These are phyloP conservation scores for Ochropleura plecta DNA, from an alignment of 2,888 invertebrate genomes.

Conservation along the genomic window DNA sequence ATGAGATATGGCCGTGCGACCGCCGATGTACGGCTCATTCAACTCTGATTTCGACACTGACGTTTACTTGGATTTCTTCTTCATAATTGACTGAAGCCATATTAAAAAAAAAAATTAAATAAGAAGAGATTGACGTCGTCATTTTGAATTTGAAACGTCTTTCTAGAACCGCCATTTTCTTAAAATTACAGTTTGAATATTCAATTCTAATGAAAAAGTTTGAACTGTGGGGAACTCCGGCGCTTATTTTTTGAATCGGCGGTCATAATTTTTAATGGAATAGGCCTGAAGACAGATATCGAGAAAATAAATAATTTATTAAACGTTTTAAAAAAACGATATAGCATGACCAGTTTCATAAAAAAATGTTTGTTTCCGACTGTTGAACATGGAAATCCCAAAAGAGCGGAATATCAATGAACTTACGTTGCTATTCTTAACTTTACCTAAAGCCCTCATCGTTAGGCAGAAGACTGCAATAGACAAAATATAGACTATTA, in stretches of 20 bases:
- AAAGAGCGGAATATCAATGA: not conserved
- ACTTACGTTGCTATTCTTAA: not conserved
- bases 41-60: constrained; percentile 77
- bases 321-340: constrained; percentile 4
- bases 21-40: constrained; percentile 83
- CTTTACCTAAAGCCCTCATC: not conserved
- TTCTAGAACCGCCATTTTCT: constrained; percentile 41
- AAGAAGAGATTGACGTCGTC: constrained; percentile 48
- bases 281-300: constrained; percentile 18
- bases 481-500: not conserved
- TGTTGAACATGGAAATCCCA: not conserved
- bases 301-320: constrained; percentile 15
- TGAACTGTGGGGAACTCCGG: constrained; percentile 1
- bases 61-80: constrained; percentile 73
- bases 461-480: not conserved
- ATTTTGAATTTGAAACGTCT: constrained; percentile 43
- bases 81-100: constrained; percentile 72
- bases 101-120: constrained; percentile 56
- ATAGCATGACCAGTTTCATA: not conserved
- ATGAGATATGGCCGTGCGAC: constrained; percentile 86
- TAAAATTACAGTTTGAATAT: constrained; percentile 46
- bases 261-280: constrained; percentile 24
- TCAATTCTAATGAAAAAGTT: constrained; percentile 36
- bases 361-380: not conserved
- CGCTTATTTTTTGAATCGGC: constrained; percentile 35